phyloP scores from a whole-genome alignment of 2,797 vertebrate genomes.

The Capromys pilorides region DNA sequence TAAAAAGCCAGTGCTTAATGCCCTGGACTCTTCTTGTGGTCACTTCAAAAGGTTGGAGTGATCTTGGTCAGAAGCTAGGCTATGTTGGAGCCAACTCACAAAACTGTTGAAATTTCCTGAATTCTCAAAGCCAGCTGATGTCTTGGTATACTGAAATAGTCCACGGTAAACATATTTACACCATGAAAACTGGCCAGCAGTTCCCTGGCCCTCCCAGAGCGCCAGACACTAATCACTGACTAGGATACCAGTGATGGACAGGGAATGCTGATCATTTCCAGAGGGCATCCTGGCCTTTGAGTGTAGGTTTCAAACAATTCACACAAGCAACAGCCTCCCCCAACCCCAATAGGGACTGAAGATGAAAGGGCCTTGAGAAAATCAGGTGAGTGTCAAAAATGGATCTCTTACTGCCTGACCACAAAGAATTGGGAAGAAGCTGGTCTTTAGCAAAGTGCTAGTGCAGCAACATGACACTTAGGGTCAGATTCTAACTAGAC shows the following conservation, averaged over 20 bases:
- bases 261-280: background rate
- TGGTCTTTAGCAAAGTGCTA: background rate
- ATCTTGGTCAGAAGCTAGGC: background rate
- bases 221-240: background rate
- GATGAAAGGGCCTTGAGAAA: background rate
- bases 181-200: conserved; percentile 15
- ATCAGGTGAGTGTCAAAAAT: background rate
- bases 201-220: background rate
- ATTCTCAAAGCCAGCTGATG: background rate
- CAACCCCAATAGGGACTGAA: background rate
- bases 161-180: background rate
- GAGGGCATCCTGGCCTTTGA: background rate
- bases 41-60: background rate
- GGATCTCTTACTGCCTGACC: background rate
- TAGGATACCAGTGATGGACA: background rate
- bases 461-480: background rate
- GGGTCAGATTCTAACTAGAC: background rate
- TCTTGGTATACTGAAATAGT: conserved; percentile 31
- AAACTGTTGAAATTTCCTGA: conserved; percentile 1
- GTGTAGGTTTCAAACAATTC: background rate
- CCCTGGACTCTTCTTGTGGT: background rate
- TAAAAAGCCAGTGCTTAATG: background rate
- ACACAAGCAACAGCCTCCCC: background rate
- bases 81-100: background rate
- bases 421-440: background rate